Percentiles rank a stretch among this genome's conserved stretches.
Conservation (phyloP, 2,888 invertebrate species). For the Harpalus rufipes region DNA sequence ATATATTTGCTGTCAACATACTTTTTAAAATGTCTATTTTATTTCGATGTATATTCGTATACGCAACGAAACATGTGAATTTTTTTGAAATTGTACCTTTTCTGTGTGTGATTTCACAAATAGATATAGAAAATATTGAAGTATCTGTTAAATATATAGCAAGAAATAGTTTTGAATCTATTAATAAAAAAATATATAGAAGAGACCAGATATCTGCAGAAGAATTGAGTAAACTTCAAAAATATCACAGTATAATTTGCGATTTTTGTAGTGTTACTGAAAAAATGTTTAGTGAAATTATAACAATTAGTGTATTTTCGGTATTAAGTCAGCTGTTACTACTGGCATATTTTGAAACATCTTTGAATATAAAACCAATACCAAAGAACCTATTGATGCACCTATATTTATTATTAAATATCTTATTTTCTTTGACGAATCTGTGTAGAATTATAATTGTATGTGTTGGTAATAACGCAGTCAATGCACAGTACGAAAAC, state of each 20-base stretch:
- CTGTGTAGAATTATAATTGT: constrained; percentile 39
- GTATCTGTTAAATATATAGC: constrained; percentile 36
- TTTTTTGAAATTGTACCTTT: constrained; percentile 10
- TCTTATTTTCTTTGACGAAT: constrained; percentile 45
- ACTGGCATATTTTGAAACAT: constrained; percentile 53
- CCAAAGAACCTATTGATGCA: constrained; percentile 41
- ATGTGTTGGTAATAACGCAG: constrained; percentile 13
- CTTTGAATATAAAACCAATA: constrained; percentile 55
- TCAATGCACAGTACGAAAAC: constrained; percentile 49
- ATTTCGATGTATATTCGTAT: constrained; percentile 25
- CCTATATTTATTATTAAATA: constrained; percentile 42
- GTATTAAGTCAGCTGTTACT: constrained; percentile 43
- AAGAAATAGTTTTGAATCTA: not conserved
- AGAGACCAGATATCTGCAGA: not conserved
- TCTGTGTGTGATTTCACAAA: constrained; percentile 36
- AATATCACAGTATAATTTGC: constrained; percentile 25
- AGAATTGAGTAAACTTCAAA: constrained; percentile 35
- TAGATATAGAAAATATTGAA: constrained; percentile 53
- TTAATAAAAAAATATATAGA: constrained; percentile 23
- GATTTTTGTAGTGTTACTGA: constrained; percentile 35
- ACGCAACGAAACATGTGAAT: not conserved
- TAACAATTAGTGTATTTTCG: constrained; percentile 55
- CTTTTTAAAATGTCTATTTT: constrained; percentile 29
- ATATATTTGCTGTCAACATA: constrained; percentile 10
- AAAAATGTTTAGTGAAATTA: constrained; percentile 14